Conservation (phyloP, 2,797 vertebrate species). For the Schizothorax lantsangensis region DNA sequence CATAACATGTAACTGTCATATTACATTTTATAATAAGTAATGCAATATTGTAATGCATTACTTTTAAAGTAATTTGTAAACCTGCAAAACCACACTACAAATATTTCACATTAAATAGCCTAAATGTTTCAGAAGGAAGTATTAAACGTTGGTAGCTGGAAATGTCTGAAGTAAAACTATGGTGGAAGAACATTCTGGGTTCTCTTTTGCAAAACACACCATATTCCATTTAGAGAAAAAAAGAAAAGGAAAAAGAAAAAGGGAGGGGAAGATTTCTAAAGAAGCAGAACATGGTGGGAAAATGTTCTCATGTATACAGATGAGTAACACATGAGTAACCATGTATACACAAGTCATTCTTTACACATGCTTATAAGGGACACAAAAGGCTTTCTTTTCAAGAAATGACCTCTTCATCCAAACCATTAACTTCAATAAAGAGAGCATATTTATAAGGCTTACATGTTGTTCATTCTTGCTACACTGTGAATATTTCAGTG, state of each 20-base stretch:
- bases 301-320: background rate
- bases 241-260: background rate
- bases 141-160: background rate
- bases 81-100: background rate
- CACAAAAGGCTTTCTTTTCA: background rate
- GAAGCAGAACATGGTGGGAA: background rate
- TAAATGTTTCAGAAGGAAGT: background rate
- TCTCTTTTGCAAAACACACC: background rate
- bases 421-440: background rate
- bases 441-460: background rate
- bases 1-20: background rate
- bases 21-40: background rate
- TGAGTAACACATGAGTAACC: slow-evolving; percentile 18
- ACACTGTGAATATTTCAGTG: background rate
- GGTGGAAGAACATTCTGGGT: background rate
- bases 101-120: background rate
- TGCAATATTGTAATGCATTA: background rate
- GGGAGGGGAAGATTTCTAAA: background rate
- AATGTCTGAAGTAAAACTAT: background rate
- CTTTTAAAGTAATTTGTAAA: background rate
- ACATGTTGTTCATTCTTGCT: background rate
- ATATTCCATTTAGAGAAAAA: background rate
- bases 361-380: background rate
- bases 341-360: slow-evolving; percentile 1
- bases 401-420: background rate